Conservation (phyloP, 2,888 invertebrate genomes). For the Monochamus alternatus region DNA sequence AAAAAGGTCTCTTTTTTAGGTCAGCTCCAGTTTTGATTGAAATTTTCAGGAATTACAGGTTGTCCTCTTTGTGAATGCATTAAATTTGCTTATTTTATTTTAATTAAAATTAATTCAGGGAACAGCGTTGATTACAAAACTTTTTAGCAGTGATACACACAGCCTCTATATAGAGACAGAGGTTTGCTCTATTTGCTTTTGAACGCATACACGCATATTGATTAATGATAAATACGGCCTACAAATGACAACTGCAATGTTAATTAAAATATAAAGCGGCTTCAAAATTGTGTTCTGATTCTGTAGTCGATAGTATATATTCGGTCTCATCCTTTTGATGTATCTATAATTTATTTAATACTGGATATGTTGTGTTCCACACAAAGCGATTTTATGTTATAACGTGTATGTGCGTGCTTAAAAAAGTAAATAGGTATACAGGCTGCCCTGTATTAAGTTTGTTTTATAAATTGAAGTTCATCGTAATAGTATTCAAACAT, state of each 20-base stretch:
- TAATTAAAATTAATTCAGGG: neutral
- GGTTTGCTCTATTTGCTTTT: neutral
- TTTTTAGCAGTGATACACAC: neutral
- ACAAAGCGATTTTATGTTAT: neutral
- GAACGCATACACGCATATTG: neutral
- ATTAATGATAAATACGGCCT: neutral
- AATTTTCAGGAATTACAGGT: too few relatives aligned
- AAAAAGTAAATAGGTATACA: neutral
- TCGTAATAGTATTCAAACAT: too few relatives aligned
- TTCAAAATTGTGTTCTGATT: conserved; percentile 2
- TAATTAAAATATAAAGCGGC: conserved; percentile 17
- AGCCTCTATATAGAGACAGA: neutral
- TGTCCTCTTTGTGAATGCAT: neutral
- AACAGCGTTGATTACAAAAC: neutral
- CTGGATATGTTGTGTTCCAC: neutral
- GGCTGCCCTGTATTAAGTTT: too few relatives aligned
- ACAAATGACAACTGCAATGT: neutral
- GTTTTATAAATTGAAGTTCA: too few relatives aligned
- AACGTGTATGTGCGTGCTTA: neutral
- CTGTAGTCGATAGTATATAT: neutral
- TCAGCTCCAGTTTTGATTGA: too few relatives aligned
- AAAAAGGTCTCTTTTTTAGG: too few relatives aligned
- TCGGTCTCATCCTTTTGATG: conserved; percentile 7
- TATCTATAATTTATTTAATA: conserved; percentile 23
- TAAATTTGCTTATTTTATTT: neutral